phyloP scores from a whole-genome alignment of 2,797 vertebrate genomes.

The Cyclura pinguis region DNA sequence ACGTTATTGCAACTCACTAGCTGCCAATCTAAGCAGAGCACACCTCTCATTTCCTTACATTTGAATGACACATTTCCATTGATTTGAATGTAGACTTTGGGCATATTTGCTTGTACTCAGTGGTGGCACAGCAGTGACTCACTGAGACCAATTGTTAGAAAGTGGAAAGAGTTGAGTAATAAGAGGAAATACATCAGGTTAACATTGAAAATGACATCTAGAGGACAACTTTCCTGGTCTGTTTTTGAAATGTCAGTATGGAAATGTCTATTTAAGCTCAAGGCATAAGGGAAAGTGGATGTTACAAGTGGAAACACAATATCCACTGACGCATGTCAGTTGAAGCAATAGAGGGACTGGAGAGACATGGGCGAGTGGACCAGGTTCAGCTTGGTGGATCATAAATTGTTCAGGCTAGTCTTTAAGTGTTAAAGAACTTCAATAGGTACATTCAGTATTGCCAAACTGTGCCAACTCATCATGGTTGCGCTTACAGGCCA shows the following conservation, averaged over 20 bases:
- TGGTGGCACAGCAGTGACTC: conserved; percentile 28
- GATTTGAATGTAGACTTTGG: conserved; percentile 64
- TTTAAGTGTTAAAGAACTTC: background rate
- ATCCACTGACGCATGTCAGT: background rate
- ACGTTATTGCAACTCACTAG: conserved; percentile 17
- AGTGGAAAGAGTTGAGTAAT: background rate
- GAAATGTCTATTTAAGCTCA: conserved; percentile 9
- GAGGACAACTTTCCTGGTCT: background rate
- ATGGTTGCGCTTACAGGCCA: background rate
- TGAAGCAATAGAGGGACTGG: background rate
- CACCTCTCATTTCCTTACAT: conserved; percentile 49
- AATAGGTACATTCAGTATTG: background rate
- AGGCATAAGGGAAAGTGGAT: background rate
- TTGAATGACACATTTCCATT: conserved; percentile 63
- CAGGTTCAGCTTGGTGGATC: background rate
- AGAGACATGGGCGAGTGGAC: background rate
- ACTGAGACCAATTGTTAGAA: conserved; percentile 16
- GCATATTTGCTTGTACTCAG: conserved; percentile 17
- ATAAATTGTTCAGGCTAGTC: background rate
- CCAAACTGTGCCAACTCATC: background rate
- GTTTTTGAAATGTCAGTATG: conserved; percentile 3
- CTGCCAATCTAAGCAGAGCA: conserved; percentile 62
- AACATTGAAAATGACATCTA: conserved; percentile 18
- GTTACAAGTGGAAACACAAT: conserved; percentile 5
- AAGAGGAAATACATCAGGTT: conserved; percentile 32